Evolutionary conservation across 2,797 vertebrate species (phyloP).

Genomic region (Brotogeris chrysoptera): DNA sequence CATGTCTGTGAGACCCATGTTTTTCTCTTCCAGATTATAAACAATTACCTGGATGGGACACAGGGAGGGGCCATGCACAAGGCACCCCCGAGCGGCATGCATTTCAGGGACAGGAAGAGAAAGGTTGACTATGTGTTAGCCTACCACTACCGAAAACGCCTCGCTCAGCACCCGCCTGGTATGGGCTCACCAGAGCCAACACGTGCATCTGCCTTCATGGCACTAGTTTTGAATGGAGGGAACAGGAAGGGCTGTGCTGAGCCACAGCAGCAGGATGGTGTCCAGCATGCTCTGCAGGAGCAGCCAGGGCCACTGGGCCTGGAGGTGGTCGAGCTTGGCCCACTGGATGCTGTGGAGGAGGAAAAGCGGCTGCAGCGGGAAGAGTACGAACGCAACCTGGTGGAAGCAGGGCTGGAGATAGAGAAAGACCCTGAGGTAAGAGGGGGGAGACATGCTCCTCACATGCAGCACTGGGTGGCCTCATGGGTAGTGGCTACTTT

Average conservation of each 20-base stretch:
- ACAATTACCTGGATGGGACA: constrained; percentile 77
- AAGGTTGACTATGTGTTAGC: constrained; percentile 94
- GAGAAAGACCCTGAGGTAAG: constrained; percentile 92
- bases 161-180: background rate
- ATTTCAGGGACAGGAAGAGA: constrained; percentile 87
- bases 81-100: constrained; percentile 72
- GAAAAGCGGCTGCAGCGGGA: constrained; percentile 86
- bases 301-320: background rate
- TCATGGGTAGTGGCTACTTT: accelerated
- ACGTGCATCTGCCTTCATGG: background rate
- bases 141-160: constrained; percentile 86
- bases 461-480: accelerated
- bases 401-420: constrained; percentile 89
- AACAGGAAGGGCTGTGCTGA: constrained; percentile 58
- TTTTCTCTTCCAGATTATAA: constrained; percentile 81
- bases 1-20: background rate
- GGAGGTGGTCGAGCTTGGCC: constrained; percentile 72
- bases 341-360: constrained; percentile 80
- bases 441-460: background rate
- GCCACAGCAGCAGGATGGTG: background rate
- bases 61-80: background rate
- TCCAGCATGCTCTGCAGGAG: background rate
- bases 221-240: constrained; percentile 82
- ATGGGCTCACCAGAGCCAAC: constrained; percentile 50
- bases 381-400: constrained; percentile 88